Percentiles rank a stretch among this genome's conserved stretches.
These are phyloP conservation scores for Acyrthosiphon pisum DNA, from an alignment of 1,140 invertebrate species.

Conservation along the genomic window DNA sequence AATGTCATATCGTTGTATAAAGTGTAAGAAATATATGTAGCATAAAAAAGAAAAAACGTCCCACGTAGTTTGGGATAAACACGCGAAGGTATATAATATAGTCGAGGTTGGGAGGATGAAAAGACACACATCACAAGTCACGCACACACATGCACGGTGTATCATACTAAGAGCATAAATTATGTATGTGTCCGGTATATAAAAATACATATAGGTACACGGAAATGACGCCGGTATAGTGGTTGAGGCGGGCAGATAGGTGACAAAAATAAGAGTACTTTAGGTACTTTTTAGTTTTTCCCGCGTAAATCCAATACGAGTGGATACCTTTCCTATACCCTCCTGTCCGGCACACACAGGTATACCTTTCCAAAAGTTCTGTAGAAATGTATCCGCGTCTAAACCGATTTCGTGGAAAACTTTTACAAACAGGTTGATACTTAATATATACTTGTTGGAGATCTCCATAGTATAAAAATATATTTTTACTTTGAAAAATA, in stretches of 20 bases:
- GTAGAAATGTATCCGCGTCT: not conserved
- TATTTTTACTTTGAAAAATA: not conserved
- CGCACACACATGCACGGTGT: not conserved
- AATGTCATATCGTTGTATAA: too few species aligned
- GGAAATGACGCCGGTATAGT: not conserved
- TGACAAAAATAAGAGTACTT: slow-evolving; percentile 5
- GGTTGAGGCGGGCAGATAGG: not conserved
- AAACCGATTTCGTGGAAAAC: slow-evolving; percentile 11
- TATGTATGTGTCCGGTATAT: slow-evolving; percentile 26
- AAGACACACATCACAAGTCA: not conserved
- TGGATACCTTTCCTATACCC: too few species aligned
- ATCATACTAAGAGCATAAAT: not conserved
- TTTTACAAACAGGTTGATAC: slow-evolving; percentile 42
- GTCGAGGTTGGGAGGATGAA: not conserved
- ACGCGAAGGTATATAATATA: not conserved
- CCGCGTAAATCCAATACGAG: slow-evolving; percentile 6
- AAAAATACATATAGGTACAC: too few species aligned
- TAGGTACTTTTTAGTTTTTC: slow-evolving; percentile 13
- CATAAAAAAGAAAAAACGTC: not conserved
- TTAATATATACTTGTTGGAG: not conserved
- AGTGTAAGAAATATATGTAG: not conserved
- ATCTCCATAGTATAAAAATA: not conserved
- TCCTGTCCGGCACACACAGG: not conserved
- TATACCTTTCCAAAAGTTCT: not conserved
- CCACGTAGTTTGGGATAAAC: not conserved